Base-by-base conservation (phyloP, 1,140 invertebrate genomes). In the Hyposmocoma kahamanoa region DNA sequence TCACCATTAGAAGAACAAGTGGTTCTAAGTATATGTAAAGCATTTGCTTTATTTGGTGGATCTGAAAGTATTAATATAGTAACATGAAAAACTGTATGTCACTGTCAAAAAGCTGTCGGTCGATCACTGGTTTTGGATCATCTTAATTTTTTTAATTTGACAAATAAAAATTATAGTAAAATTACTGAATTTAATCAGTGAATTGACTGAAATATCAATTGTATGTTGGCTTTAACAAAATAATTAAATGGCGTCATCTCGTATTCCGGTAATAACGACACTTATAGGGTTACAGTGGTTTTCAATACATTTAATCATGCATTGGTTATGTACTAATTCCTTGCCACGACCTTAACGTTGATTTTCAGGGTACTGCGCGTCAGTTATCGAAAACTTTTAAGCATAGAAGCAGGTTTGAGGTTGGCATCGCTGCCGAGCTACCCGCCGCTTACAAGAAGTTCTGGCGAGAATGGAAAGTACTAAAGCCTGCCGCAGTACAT, bases 391-490 rank as follows among this genome's bases (percentile, higher is more conserved):
- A 80, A 60, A 72, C 71, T 22, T 83, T 57, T 56, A 88, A 87
- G 56, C 83, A 77, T 42, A 84, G 82, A 58, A 82, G 63, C 44
- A 86, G 88, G 44, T 92, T 90, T 82, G 72, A 87, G 34, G 87
- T 84, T 49, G 91, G 91, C 5, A 77, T 91, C 28, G 92, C 91
- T 9, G 74, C 90, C 24, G 79, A 88, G 51, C 77, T 98, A 48
- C 97, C 97, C 2, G 88, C 92, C 58, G 94, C 93, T 22, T 98
- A 97, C 72, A 94, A 92, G 72, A 94, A 96, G 72, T 95, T 97
- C 81, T 96, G 93, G 88, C 89, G 83, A 53, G 95, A 97, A 87
- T 96, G 95, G 91, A 93, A 95, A 74, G 52, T 90, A 0, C 85
- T 89, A 20, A 84, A 90, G 60, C 92, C 94, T 19, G 86, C 87